phyloP scores from a whole-genome alignment of 2,797 vertebrate species.

The Pipistrellus pygmaeus region DNA sequence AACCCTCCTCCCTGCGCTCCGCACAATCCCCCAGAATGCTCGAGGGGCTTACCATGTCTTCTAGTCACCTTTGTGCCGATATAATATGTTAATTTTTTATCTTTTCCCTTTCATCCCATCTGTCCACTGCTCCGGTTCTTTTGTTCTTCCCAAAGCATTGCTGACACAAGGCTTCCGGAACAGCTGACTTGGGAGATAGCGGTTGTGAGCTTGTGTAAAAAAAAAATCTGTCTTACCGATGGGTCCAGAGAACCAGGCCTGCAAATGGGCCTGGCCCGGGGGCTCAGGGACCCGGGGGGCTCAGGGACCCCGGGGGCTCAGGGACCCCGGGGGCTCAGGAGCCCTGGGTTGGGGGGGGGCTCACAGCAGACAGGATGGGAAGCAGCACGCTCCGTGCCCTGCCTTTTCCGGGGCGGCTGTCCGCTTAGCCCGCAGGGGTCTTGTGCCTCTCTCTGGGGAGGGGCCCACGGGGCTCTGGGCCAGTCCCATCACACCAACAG shows the following conservation, averaged over 20 bases:
- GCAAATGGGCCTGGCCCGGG: not conserved
- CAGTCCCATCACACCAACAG: not conserved
- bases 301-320: too few relatives aligned
- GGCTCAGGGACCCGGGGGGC: not conserved
- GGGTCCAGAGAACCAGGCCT: not conserved
- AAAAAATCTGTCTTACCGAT: not conserved
- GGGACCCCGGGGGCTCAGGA: rapidly evolving
- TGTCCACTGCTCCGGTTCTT: not conserved
- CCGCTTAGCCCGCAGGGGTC: not conserved
- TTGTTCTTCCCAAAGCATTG: rapidly evolving
- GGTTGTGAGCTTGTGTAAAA: not conserved
- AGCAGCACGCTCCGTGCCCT: rapidly evolving
- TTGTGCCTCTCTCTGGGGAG: not conserved
- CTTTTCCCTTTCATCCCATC: not conserved
- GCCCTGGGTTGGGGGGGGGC: too few relatives aligned
- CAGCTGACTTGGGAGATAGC: not conserved
- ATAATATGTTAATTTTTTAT: not conserved
- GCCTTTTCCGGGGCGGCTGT: not conserved
- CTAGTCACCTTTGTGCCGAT: not conserved
- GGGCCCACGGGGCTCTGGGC: not conserved
- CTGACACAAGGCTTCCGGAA: not conserved
- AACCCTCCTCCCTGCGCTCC: not conserved
- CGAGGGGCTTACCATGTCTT: not conserved
- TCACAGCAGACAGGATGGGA: not conserved
- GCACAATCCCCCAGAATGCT: not conserved